Evolutionary conservation across 2,797 vertebrate genomes (phyloP).

Genomic region (Rhinichthys osculus): DNA sequence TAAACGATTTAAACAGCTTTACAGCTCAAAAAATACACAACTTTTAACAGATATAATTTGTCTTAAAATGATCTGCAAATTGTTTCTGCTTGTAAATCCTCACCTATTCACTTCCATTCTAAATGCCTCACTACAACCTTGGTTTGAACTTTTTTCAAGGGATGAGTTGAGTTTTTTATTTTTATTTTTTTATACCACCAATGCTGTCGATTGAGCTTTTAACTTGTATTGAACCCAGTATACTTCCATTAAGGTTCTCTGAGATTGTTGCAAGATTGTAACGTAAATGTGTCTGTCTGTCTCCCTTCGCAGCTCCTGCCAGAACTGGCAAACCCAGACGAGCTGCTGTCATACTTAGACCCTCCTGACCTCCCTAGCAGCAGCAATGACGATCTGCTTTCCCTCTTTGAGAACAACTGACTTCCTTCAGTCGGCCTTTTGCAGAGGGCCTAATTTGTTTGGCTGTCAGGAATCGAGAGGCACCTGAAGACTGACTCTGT

Average conservation of each 20-base stretch:
- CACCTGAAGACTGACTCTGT: conserved; percentile 69
- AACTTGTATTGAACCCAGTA: neutral
- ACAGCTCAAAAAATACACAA: neutral
- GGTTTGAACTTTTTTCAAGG: neutral
- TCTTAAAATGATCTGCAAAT: no score
- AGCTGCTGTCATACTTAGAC: conserved; percentile 97
- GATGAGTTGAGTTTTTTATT: no score
- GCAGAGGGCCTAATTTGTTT: conserved; percentile 60
- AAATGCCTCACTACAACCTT: neutral
- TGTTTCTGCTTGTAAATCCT: neutral
- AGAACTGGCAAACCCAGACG: conserved; percentile 96
- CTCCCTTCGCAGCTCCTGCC: conserved; percentile 87
- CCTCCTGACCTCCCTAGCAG: conserved; percentile 97
- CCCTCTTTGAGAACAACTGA: conserved; percentile 99
- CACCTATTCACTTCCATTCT: neutral
- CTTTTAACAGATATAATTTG: neutral
- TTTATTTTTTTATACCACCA: neutral
- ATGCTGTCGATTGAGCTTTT: neutral
- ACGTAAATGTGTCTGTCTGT: neutral
- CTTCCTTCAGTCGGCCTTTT: conserved; percentile 56
- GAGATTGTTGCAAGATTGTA: neutral
- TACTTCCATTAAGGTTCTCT: neutral
- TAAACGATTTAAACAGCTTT: neutral
- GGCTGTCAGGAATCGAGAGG: conserved; percentile 76
- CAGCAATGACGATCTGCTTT: conserved; percentile 98